Conservation (phyloP, 2,888 invertebrate genomes). For the Drepana falcataria region DNA sequence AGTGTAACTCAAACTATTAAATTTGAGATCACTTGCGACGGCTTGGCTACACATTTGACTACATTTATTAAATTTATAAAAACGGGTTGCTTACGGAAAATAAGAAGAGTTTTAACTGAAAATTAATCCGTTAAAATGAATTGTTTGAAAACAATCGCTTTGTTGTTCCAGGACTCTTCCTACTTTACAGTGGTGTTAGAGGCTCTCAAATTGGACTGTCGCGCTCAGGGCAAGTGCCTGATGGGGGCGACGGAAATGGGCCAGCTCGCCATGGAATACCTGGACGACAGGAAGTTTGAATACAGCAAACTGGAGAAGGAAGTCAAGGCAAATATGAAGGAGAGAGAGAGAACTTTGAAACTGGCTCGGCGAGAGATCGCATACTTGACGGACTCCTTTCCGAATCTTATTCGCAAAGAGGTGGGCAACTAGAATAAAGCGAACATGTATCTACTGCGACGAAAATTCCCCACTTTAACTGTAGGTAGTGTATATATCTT, state of each 20-base stretch:
- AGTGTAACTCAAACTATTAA: too few relatives aligned
- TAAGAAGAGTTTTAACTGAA: too few relatives aligned
- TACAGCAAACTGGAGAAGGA: conserved; percentile 78
- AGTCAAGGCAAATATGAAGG: conserved; percentile 81
- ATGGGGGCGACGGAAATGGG: conserved; percentile 82
- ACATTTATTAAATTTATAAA: too few relatives aligned
- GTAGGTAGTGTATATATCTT: too few relatives aligned
- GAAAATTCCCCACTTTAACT: too few relatives aligned
- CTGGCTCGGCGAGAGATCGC: conserved; percentile 66
- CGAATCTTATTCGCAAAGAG: conserved; percentile 67
- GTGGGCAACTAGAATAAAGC: conserved; percentile 23
- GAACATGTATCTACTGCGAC: too few relatives aligned
- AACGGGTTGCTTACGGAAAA: too few relatives aligned
- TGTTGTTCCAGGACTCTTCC: conserved; percentile 74
- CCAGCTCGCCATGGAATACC: conserved; percentile 82
- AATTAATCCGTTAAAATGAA: too few relatives aligned
- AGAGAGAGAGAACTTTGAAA: conserved; percentile 77
- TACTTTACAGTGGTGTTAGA: conserved; percentile 81
- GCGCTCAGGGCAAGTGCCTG: conserved; percentile 80
- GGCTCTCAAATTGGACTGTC: conserved; percentile 77
- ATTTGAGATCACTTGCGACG: too few relatives aligned
- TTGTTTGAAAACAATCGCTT: not conserved
- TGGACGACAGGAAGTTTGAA: conserved; percentile 80
- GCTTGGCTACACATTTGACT: too few relatives aligned
- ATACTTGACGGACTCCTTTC: conserved; percentile 63